These are phyloP conservation scores for Butorides virescens DNA, from an alignment of 2,113 vertebrate species.

Conservation along the genomic window DNA sequence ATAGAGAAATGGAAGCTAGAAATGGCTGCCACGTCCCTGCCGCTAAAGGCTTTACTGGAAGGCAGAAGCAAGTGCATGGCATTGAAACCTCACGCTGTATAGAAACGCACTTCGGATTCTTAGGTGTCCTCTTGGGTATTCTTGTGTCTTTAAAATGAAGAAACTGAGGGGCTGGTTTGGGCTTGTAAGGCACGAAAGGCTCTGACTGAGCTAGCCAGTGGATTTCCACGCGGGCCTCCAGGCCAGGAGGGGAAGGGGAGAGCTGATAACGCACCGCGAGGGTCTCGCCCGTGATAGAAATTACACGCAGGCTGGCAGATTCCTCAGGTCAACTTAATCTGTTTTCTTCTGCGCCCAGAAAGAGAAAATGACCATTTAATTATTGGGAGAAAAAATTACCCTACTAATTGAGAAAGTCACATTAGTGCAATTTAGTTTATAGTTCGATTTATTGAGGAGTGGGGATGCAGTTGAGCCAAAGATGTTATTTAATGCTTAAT, in stretches of 20 bases:
- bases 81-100: neutral
- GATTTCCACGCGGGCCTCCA: neutral
- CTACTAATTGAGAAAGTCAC: conserved; percentile 4
- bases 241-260: neutral
- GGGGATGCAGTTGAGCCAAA: neutral
- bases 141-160: neutral
- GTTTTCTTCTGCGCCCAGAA: neutral
- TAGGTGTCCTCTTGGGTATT: neutral
- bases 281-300: neutral
- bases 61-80: neutral
- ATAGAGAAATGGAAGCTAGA: neutral
- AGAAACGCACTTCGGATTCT: neutral
- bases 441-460: neutral
- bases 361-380: conserved; percentile 40
- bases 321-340: neutral
- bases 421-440: neutral
- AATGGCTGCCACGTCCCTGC: neutral
- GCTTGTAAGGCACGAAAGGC: neutral
- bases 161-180: neutral
- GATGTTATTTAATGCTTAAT: conserved; percentile 7
- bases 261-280: neutral
- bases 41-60: neutral
- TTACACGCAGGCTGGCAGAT: neutral
- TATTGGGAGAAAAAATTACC: neutral
- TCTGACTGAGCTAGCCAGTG: neutral